A percentile compares a stretch with the other conserved stretches of the same genome.
Evolutionary conservation across 2,888 invertebrate genomes (phyloP).

Genomic region (Philereme vetulata): DNA sequence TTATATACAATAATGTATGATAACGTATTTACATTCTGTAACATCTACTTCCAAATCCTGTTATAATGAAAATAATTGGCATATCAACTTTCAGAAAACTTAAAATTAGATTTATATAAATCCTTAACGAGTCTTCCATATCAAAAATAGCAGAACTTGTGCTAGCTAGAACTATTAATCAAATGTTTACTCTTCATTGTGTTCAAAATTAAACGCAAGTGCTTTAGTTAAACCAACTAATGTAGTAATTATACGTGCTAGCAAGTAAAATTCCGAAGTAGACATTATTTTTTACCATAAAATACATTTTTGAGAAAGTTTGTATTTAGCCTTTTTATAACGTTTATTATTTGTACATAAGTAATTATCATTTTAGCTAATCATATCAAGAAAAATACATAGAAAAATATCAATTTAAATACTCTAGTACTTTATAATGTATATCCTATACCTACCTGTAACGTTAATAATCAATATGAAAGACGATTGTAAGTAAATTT

Average conservation of each 20-base stretch:
- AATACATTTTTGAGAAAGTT: slow-evolving; percentile 37
- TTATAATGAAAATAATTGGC: slow-evolving; percentile 75
- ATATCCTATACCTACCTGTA: slow-evolving; percentile 17
- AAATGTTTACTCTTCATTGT: slow-evolving; percentile 31
- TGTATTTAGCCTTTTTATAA: slow-evolving; percentile 38
- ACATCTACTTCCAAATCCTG: slow-evolving; percentile 75
- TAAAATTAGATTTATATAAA: slow-evolving; percentile 72
- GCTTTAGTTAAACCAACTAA: slow-evolving; percentile 32
- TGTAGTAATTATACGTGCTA: slow-evolving; percentile 28
- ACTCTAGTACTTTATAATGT: slow-evolving; percentile 30
- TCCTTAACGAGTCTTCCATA: slow-evolving; percentile 81
- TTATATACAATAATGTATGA: slow-evolving; percentile 38
- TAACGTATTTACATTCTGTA: slow-evolving; percentile 76
- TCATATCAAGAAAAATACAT: slow-evolving; percentile 41
- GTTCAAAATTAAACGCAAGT: slow-evolving; percentile 21
- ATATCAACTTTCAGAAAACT: slow-evolving; percentile 81
- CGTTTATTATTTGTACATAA: slow-evolving; percentile 37
- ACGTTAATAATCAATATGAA: slow-evolving; percentile 32
- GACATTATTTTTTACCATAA: slow-evolving; percentile 27
- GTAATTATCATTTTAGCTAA: slow-evolving; percentile 38
- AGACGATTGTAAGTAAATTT: slow-evolving; percentile 27
- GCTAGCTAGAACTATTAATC: slow-evolving; percentile 64
- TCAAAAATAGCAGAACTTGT: slow-evolving; percentile 74
- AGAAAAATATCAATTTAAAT: slow-evolving; percentile 34
- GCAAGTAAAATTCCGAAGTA: slow-evolving; percentile 30